These are phyloP conservation scores for Labeo catla DNA, from an alignment of 2,113 vertebrate species.

Conservation along the genomic window DNA sequence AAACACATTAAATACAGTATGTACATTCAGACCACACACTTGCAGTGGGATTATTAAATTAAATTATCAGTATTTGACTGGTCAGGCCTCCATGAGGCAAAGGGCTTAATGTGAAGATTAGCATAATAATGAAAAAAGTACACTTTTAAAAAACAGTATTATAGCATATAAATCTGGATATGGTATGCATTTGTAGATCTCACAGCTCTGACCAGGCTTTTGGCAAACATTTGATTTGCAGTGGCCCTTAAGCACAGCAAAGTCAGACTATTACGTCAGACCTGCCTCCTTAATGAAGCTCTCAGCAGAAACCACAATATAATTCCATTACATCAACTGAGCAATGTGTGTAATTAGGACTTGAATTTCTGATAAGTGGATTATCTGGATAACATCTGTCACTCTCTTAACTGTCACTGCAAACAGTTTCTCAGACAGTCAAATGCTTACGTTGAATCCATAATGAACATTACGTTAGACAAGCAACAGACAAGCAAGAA, in stretches of 20 bases:
- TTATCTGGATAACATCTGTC: not conserved
- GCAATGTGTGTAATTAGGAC: not conserved
- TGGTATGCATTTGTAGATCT: not conserved
- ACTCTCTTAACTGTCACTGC: not conserved
- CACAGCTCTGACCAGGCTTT: not conserved
- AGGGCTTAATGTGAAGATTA: not conserved
- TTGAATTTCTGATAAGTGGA: conserved; percentile 15
- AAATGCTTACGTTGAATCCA: not conserved
- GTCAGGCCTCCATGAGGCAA: not conserved
- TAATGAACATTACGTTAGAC: not conserved
- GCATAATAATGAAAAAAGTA: not conserved
- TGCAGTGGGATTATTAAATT: not conserved
- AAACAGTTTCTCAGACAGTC: not conserved
- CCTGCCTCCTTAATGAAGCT: conserved; percentile 12
- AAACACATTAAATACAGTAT: not conserved
- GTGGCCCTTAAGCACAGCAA: not conserved
- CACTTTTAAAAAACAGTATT: no score
- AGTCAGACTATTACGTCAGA: not conserved
- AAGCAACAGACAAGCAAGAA: not conserved
- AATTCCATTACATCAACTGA: not conserved
- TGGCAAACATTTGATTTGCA: conserved; percentile 2
- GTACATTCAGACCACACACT: not conserved
- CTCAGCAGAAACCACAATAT: conserved; percentile 9
- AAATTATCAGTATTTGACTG: not conserved
- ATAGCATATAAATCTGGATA: no score